Conservation (phyloP, 2,888 invertebrate species). For the Ctena decussata region DNA sequence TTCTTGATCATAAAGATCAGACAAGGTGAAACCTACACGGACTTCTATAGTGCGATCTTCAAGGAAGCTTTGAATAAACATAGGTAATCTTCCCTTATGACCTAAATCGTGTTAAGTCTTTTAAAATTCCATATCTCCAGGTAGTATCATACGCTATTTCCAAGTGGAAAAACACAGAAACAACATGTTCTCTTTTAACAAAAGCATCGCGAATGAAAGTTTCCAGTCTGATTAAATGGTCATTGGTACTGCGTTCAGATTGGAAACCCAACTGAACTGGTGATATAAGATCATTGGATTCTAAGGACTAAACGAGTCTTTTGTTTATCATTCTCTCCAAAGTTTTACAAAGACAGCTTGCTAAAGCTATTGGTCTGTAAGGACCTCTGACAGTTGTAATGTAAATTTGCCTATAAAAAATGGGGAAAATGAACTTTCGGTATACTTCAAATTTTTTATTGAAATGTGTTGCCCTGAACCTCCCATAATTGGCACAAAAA, state of each 20-base stretch:
- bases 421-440: too few relatives aligned
- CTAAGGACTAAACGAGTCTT: slow-evolving; percentile 65
- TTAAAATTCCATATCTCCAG: slow-evolving; percentile 42
- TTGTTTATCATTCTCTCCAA: slow-evolving; percentile 72
- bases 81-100: neutral
- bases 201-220: slow-evolving; percentile 61
- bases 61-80: neutral
- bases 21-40: neutral
- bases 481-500: too few relatives aligned
- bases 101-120: slow-evolving; percentile 29
- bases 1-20: neutral
- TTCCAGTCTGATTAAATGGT: slow-evolving; percentile 59
- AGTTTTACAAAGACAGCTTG: slow-evolving; percentile 73
- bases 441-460: too few relatives aligned
- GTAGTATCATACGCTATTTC: slow-evolving; percentile 39
- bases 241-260: slow-evolving; percentile 37
- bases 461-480: too few relatives aligned
- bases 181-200: slow-evolving; percentile 56
- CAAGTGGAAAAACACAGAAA: slow-evolving; percentile 56
- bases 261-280: slow-evolving; percentile 58
- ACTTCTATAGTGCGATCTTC: neutral
- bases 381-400: too few relatives aligned
- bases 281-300: slow-evolving; percentile 54
- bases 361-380: slow-evolving; percentile 73
- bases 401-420: too few relatives aligned